Conservation (phyloP, 37 sponge, comb jelly and placozoan species). For the Oscarella lobularis region DNA sequence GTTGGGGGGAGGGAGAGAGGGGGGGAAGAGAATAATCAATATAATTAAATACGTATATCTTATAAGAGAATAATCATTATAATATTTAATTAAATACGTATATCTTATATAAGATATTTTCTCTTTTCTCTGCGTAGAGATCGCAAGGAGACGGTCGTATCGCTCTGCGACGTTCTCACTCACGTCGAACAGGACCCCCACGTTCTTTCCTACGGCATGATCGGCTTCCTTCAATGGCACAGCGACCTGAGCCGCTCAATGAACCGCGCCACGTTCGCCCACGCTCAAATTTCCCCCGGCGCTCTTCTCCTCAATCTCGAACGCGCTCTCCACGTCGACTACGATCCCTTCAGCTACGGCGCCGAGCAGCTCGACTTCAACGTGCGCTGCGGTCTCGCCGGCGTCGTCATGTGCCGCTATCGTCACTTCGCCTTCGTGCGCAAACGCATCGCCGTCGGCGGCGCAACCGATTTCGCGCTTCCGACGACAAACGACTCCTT, state of each 20-base stretch:
- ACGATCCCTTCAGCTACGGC: slow-evolving; percentile 36
- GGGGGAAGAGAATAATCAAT: too few relatives aligned
- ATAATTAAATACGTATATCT: background rate
- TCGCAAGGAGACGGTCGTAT: slow-evolving; percentile 12
- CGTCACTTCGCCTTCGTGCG: slow-evolving; percentile 32
- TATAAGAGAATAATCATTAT: background rate
- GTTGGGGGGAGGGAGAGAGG: too few relatives aligned
- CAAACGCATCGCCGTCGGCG: slow-evolving; percentile 39
- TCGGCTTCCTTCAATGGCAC: slow-evolving; percentile 25
- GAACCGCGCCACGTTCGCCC: slow-evolving; percentile 2
- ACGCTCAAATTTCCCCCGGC: slow-evolving; percentile 36
- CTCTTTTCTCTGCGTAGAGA: too few relatives aligned
- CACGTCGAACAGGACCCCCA: slow-evolving; percentile 23
- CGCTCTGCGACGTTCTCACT: slow-evolving; percentile 34
- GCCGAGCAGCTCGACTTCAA: slow-evolving; percentile 48
- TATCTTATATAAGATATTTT: background rate
- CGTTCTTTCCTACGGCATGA: background rate
- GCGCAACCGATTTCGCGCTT: slow-evolving; percentile 14
- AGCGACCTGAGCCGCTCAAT: background rate
- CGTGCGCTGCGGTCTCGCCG: slow-evolving; percentile 21
- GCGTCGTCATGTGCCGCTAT: slow-evolving; percentile 13
- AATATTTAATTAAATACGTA: background rate
- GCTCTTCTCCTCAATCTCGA: slow-evolving; percentile 48
- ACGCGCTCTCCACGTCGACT: slow-evolving; percentile 10
- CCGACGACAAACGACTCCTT: slow-evolving; percentile 2